Conservation (phyloP, 2,113 vertebrate genomes). For the Lasiurus borealis region DNA sequence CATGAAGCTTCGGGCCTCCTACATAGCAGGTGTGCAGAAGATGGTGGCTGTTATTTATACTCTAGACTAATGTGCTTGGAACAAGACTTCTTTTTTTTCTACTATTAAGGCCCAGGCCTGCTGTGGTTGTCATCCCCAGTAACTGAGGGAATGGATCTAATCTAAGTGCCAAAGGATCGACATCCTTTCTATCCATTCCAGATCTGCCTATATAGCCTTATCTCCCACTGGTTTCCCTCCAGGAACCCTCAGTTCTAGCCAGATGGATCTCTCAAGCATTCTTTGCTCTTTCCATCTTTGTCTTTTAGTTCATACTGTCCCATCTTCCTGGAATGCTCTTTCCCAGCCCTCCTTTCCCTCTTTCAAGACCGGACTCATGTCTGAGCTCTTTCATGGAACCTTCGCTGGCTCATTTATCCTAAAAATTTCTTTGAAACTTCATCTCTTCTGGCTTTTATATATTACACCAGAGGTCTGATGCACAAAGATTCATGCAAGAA, state of each 20-base stretch:
- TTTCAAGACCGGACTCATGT: not conserved
- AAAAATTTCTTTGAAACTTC: not conserved
- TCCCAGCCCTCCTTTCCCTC: not conserved
- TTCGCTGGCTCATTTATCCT: not conserved
- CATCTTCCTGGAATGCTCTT: not conserved
- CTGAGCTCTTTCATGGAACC: not conserved
- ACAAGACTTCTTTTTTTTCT: conserved; percentile 46
- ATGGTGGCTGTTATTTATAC: conserved; percentile 71
- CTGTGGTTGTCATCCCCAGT: not conserved
- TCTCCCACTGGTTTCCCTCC: not conserved
- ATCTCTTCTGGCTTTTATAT: conserved; percentile 5
- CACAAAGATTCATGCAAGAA: no score
- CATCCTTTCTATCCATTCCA: not conserved
- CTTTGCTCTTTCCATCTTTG: not conserved
- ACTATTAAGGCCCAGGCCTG: not conserved
- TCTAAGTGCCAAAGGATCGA: not conserved
- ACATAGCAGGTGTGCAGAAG: conserved; percentile 71
- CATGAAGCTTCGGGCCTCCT: not conserved
- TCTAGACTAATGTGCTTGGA: not conserved
- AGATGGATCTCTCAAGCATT: not conserved
- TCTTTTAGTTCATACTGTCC: not conserved
- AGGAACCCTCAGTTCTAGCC: not conserved
- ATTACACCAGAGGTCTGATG: not conserved
- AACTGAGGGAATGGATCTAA: not conserved
- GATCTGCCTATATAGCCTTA: not conserved